Base-by-base conservation (phyloP, 53 echinoderm and acorn worm genomes). In the Apostichopus leukothele region DNA sequence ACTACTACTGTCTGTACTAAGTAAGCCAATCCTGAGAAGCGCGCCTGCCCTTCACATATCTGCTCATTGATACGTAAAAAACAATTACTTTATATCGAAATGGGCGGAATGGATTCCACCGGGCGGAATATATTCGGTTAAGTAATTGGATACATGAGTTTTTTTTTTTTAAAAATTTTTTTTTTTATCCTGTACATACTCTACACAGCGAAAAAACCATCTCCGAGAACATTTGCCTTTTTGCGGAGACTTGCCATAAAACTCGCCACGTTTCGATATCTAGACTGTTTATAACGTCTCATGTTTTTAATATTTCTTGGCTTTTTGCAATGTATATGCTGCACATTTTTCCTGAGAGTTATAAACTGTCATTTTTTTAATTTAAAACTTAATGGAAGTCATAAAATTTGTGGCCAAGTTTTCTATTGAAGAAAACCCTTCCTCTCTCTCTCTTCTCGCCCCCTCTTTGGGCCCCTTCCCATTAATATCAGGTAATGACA, bases 401-500 rank as follows among this genome's bases (percentile, higher is more conserved):
- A 81, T 81, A 81, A 81, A 81, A 59, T 81, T 81, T 81, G 81
- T 51, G 55, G 60, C 81, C 53, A 54, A 81, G 81, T 81, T 81
- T 39, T 81, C 55, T 81, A 54, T 54, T 55, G n/a, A 81, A 14
- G 59, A 81, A 81, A 81, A 13, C n/a, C 18, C 14, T 63, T 16
- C 63, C 63, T 63, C 63, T 63, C 63, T 10, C 57, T 9, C 57
- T 57, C 1, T 57, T 57, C 10, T 9, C 57, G 8, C 71, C 71
- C 80, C 81, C 18, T 81, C 59, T 8, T 21, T 54, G 53, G 81
- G 81, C 81, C 81, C 59, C 81, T 81, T 81, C 81, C 81, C 81
- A 81, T 81, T 81, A 81, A 81, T 81, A 81, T 81, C 81, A 54
- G 55, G 59, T 81, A 81, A 81, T 81, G 81, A 81, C 21, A 81